Percentiles rank a stretch among this genome's conserved stretches.
Evolutionary conservation across 2,113 vertebrate species (phyloP).

Genomic region (Willisornis vidua): DNA sequence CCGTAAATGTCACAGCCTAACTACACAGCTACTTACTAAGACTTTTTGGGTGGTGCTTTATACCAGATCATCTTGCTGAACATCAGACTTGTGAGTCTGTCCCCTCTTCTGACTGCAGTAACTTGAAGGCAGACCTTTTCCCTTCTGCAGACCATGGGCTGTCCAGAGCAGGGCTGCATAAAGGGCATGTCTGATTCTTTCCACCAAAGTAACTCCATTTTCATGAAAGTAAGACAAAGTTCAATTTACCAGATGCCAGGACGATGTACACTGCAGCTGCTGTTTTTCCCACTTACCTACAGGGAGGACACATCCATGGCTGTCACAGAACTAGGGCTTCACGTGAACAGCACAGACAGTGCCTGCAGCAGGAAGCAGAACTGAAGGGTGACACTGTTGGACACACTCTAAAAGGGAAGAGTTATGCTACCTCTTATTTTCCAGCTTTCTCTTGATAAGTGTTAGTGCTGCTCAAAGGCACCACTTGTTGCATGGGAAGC

Average conservation of each 20-base stretch:
- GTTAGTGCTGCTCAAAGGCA: background rate
- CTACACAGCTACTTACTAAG: background rate
- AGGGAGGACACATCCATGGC: background rate
- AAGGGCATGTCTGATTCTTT: background rate
- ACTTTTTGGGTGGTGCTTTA: background rate
- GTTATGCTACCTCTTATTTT: background rate
- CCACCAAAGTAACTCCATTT: background rate
- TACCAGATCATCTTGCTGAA: background rate
- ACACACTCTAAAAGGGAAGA: background rate
- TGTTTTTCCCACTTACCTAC: background rate
- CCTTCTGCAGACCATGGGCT: background rate
- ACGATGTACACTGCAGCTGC: background rate
- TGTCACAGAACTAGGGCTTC: background rate
- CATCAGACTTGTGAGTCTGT: background rate
- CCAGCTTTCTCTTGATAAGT: background rate
- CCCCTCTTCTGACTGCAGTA: rapidly evolving
- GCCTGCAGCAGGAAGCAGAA: background rate
- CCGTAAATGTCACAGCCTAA: background rate
- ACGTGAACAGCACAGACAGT: background rate
- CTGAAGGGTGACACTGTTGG: background rate
- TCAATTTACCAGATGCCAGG: background rate
- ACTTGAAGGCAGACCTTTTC: background rate
- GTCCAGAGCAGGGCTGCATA: background rate
- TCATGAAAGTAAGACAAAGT: background rate
- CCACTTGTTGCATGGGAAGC: background rate